Percentiles rank a stretch among this genome's conserved stretches.
These are phyloP conservation scores for Idris sp. DNA, from an alignment of 1,140 invertebrate genomes.

Conservation along the genomic window DNA sequence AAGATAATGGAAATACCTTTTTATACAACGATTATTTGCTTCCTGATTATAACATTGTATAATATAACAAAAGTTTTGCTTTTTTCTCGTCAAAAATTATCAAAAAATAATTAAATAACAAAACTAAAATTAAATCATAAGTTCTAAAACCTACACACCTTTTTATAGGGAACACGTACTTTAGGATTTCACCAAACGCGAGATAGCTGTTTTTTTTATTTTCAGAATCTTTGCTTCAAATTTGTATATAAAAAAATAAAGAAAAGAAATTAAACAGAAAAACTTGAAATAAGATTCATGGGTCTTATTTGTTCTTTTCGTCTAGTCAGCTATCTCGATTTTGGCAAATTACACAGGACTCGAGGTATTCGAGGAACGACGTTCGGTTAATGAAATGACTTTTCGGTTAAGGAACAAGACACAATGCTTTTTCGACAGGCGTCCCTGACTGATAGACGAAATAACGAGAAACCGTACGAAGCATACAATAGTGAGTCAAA, in stretches of 20 bases:
- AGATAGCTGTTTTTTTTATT: slow-evolving; percentile 18
- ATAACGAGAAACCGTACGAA: slow-evolving; percentile 39
- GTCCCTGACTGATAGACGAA: slow-evolving; percentile 40
- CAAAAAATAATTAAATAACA: background rate
- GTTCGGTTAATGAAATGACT: slow-evolving; percentile 57
- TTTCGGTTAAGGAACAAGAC: slow-evolving; percentile 55
- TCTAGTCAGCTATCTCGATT: slow-evolving; percentile 48
- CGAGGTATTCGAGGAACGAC: slow-evolving; percentile 45
- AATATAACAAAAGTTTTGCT: background rate
- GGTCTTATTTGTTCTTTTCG: background rate
- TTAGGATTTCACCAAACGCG: slow-evolving; percentile 15
- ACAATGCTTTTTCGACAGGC: slow-evolving; percentile 53
- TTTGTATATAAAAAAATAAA: too few relatives aligned
- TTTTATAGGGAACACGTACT: slow-evolving; percentile 17
- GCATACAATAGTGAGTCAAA: background rate
- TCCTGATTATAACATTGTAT: too few relatives aligned
- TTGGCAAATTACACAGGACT: slow-evolving; percentile 32
- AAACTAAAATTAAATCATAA: background rate
- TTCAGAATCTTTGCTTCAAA: too few relatives aligned
- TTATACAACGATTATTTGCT: too few relatives aligned
- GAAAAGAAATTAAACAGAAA: background rate
- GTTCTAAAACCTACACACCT: slow-evolving; percentile 20
- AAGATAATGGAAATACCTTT: too few relatives aligned
- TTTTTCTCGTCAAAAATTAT: background rate
- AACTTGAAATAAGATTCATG: too few relatives aligned